Conservation (phyloP, 2,113 vertebrate genomes). For the Campylomormyrus tamandua region DNA sequence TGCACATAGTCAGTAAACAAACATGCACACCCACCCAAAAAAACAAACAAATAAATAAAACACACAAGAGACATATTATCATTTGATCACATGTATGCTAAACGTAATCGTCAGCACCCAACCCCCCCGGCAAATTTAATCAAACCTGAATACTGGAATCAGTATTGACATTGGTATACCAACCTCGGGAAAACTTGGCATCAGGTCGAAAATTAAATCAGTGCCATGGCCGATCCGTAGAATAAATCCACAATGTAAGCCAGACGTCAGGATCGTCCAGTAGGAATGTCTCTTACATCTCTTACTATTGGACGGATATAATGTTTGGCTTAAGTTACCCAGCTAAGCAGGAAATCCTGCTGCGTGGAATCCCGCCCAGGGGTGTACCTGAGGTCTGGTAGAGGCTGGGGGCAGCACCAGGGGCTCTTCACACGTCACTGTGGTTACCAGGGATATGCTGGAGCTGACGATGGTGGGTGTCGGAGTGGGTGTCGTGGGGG, state of each 20-base stretch:
- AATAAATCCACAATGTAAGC: neutral
- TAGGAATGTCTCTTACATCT: too few species aligned
- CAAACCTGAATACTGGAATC: too few species aligned
- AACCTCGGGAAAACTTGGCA: neutral
- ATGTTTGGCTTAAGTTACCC: neutral
- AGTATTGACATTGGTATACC: neutral
- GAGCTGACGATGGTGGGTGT: constrained; percentile 43
- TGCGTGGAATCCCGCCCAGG: neutral
- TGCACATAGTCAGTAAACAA: too few species aligned
- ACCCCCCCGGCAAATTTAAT: too few species aligned
- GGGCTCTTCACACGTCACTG: constrained; percentile 70
- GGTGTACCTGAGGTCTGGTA: constrained; percentile 71
- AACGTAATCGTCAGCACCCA: neutral
- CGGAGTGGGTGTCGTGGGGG: constrained; percentile 47
- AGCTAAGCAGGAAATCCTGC: neutral
- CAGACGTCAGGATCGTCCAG: neutral
- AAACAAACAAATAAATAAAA: too few species aligned
- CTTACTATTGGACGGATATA: neutral
- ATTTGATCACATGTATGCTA: neutral
- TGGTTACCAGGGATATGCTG: constrained; percentile 59
- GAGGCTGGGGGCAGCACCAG: constrained; percentile 70
- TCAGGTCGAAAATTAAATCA: neutral
- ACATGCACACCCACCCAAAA: too few species aligned
- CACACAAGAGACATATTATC: too few species aligned
- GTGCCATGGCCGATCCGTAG: neutral